Evolutionary conservation across 2,888 invertebrate species (phyloP), one percentile per base, ranked within the genome.

Genomic region (Dicranocentrus wangi): DNA sequence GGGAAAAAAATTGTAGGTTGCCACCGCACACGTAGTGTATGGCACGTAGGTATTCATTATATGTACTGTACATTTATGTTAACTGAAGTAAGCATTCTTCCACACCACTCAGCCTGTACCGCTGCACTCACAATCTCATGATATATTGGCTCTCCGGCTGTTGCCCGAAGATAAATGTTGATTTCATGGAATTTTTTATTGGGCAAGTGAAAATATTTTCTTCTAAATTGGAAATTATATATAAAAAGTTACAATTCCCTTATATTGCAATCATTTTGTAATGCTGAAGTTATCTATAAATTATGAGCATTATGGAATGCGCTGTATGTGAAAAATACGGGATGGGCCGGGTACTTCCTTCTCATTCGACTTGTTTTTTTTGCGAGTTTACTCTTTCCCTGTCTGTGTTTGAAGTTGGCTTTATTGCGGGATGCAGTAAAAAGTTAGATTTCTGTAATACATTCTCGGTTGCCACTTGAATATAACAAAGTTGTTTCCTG

Each of bases 121-220:
- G 42, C 55, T 47, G 23, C 53, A 21, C 47, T 60, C 60, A 25
- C 43, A 27, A 53, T 65, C 27, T 60, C 32, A 79, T 79, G 79
- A 79, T 72, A 79, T 79, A 79, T 79, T 71, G 60, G 66, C 43
- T 72, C 79, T 79, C 79, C 79, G 79, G 79, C 79, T 79, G 79
- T 72, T 79, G 72, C 79, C 72, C 53, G 21, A 79, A 79, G 79
- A 79, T 79, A 79, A 79, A 79, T 79, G 79, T 72, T 79, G 79
- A 79, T 79, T 79, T 72, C 79, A 79, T 72, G 71, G 79, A 79
- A 79, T 79, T 79, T 70, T 79, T 79, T 79, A 72, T 72, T 79
- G 72, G 72, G 43, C 66, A 72, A 79, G 79, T 79, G 79, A 79
- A 79, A 79, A 79, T 79, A 79, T 79, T 79, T 78, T 79, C 72